A percentile compares a stretch with the other conserved stretches of the same genome.
These are phyloP conservation scores for Moxostoma hubbsi DNA, from an alignment of 2,797 vertebrate genomes.

Conservation along the genomic window DNA sequence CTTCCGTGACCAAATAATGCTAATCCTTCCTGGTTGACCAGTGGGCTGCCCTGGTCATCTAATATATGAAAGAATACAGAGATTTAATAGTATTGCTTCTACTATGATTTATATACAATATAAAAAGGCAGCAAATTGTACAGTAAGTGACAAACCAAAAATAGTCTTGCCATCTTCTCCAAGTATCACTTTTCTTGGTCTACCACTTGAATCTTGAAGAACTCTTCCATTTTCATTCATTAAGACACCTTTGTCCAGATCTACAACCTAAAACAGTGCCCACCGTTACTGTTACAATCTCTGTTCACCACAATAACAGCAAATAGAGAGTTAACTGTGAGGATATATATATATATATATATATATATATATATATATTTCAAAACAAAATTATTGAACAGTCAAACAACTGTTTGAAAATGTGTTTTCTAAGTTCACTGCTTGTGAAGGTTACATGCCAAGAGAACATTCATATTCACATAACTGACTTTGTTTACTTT, in stretches of 20 bases:
- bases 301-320: constrained; percentile 31
- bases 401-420: constrained; percentile 14
- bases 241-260: constrained; percentile 88
- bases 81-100: neutral
- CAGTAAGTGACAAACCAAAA: constrained; percentile 82
- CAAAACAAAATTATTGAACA: neutral
- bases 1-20: constrained; percentile 93
- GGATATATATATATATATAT: too few relatives aligned
- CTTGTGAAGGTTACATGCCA: constrained; percentile 1
- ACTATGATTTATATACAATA: neutral
- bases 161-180: constrained; percentile 95
- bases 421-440: constrained; percentile 3
- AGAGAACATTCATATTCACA: constrained; percentile 11
- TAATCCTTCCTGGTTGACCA: constrained; percentile 91
- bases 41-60: constrained; percentile 91
- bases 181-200: constrained; percentile 89
- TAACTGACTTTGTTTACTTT: constrained; percentile 27
- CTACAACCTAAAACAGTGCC: constrained; percentile 82
- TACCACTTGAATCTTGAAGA: constrained; percentile 93
- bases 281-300: constrained; percentile 42
- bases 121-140: neutral
- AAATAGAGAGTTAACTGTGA: neutral
- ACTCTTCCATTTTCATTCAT: constrained; percentile 91
- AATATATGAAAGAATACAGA: constrained; percentile 22
- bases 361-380: neutral